Evolutionary conservation across 2,113 vertebrate genomes (phyloP).

Genomic region (Corythaeola cristata): DNA sequence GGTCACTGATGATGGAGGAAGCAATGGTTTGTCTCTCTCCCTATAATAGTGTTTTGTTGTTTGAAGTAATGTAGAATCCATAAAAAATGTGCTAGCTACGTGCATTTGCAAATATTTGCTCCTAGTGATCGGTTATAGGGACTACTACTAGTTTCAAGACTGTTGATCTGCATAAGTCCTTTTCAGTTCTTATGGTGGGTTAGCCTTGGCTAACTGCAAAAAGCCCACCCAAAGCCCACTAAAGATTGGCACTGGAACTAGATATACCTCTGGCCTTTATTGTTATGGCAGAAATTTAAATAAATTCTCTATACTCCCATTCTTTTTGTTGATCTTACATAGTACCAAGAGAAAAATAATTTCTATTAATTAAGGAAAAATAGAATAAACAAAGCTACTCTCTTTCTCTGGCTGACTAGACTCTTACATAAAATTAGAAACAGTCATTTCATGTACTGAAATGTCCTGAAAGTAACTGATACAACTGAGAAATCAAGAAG

Average conservation of each 20-base stretch:
- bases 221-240: not conserved
- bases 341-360: not conserved
- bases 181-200: not conserved
- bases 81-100: fast-evolving
- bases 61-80: not conserved
- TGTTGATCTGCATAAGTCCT: not conserved
- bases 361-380: not conserved
- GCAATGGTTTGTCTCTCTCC: not conserved
- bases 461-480: not conserved
- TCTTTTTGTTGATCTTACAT: not conserved
- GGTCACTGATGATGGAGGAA: not conserved
- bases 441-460: not conserved
- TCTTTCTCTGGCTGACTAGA: not conserved
- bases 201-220: not conserved
- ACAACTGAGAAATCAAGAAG: not conserved
- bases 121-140: not conserved
- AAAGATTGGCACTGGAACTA: not conserved
- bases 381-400: not conserved
- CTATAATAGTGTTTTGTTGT: not conserved
- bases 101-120: not conserved
- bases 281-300: not conserved
- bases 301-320: not conserved
- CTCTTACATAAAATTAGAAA: not conserved
- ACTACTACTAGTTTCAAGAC: not conserved
- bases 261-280: not conserved